Percentiles rank a stretch among this genome's conserved stretches.
Evolutionary conservation across 2,888 invertebrate genomes (phyloP).

Genomic region (Amblyjoppa proteus): DNA sequence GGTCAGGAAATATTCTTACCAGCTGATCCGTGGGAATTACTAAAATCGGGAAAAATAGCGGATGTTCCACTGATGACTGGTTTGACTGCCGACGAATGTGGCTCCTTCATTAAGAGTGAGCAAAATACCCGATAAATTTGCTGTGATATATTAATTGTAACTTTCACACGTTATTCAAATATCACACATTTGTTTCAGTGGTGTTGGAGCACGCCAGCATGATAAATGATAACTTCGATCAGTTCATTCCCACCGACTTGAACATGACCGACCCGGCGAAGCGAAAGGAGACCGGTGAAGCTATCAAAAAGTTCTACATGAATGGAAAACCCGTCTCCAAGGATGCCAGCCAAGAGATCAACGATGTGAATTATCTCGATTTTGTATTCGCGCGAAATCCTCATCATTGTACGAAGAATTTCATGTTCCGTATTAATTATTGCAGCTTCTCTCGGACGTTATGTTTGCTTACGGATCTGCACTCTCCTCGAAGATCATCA

Average conservation of each 20-base stretch:
- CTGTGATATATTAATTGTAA: neutral
- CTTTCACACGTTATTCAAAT: neutral
- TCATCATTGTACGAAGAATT: slow-evolving; percentile 27
- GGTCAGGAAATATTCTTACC: slow-evolving; percentile 80
- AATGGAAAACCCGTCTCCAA: slow-evolving; percentile 76
- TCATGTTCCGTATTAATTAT: slow-evolving; percentile 29
- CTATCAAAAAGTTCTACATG: slow-evolving; percentile 78
- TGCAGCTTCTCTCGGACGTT: slow-evolving; percentile 78
- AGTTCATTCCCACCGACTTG: slow-evolving; percentile 78
- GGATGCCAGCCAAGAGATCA: slow-evolving; percentile 70
- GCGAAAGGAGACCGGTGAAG: slow-evolving; percentile 72
- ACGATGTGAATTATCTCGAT: slow-evolving; percentile 48
- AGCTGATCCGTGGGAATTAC: slow-evolving; percentile 79
- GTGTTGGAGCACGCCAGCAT: slow-evolving; percentile 73
- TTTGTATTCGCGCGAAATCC: slow-evolving; percentile 9
- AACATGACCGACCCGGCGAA: slow-evolving; percentile 77
- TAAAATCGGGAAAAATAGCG: slow-evolving; percentile 78
- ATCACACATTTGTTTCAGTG: slow-evolving; percentile 61
- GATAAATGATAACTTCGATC: slow-evolving; percentile 78
- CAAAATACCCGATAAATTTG: slow-evolving; percentile 6
- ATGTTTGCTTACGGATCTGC: slow-evolving; percentile 70
- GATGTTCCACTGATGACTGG: slow-evolving; percentile 80
- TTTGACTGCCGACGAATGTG: slow-evolving; percentile 74
- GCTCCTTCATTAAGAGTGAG: slow-evolving; percentile 74
- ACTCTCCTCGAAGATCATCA: slow-evolving; percentile 77